Conservation (phyloP, 2,113 vertebrate species). For the Psephotus haematonotus region DNA sequence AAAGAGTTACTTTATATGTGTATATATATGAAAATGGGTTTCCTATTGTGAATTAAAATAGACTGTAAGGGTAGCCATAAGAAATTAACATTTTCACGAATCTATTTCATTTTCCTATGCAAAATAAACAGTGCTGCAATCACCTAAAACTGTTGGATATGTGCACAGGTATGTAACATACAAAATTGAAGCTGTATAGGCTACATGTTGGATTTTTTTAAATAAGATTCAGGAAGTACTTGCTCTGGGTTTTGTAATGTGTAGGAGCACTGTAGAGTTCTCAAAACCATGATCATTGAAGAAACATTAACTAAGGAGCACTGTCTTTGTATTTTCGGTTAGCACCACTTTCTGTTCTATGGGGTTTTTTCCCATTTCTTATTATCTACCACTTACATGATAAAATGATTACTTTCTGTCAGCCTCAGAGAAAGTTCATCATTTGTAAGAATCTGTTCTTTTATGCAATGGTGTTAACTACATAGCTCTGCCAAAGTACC, state of each 20-base stretch:
- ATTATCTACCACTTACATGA: neutral
- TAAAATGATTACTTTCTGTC: neutral
- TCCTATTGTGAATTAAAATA: neutral
- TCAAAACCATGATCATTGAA: neutral
- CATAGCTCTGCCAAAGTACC: neutral
- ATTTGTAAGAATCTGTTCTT: neutral
- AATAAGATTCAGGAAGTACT: neutral
- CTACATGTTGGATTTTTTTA: neutral
- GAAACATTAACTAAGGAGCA: neutral
- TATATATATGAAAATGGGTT: neutral
- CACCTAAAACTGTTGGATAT: neutral
- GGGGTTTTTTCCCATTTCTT: neutral
- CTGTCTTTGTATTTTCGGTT: neutral
- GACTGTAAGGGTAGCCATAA: neutral
- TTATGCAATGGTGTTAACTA: neutral
- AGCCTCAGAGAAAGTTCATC: neutral
- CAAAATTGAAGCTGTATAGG: neutral
- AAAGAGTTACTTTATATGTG: neutral
- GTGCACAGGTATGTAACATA: rapidly evolving
- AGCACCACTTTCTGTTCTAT: neutral
- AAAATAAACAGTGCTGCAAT: neutral
- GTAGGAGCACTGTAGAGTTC: neutral
- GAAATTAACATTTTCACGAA: neutral
- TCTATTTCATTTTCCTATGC: neutral
- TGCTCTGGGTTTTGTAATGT: neutral